Evolutionary conservation across 2,113 vertebrate genomes (phyloP), one percentile per base, ranked within the genome.

Genomic region (Scartelaos histophorus): DNA sequence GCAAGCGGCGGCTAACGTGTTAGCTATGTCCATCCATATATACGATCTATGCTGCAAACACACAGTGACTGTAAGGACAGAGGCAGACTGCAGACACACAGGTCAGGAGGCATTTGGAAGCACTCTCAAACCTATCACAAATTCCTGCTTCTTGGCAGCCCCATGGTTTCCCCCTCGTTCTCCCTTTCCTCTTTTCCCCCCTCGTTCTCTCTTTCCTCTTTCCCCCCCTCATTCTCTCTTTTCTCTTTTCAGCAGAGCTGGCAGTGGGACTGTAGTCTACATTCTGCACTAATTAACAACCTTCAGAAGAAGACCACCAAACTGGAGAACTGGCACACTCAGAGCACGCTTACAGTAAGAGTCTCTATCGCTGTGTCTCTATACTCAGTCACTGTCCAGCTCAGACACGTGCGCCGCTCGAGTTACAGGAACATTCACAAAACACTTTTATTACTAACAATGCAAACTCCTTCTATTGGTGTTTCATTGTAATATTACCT

Each of bases 251-350:
- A 95, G 94, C 92, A 86, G 89, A 67, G 81, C 91, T 96, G 95
- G 95, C 94, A 95, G 91, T 91, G 87, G 90, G 94, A 95, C 93
- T 93, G 90, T 94, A 93, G 93, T 93, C 94, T 91, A 93, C 93
- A 92, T 95, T 96, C 94, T 95, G 92, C 91, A 90, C 94, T 95
- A 95, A 96, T 96, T 96, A 96, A 96, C 92, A 83, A 92, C 92
- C 93, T 93, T 95, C 92, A 90, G 81, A 90, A 81, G 81, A 88
- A 85, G 91, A 92, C 90, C 91, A 93, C 91, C 92, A 91, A 89
- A 91, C 91, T 88, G 89, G 93, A 92, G 91, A 91, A 93, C 94
- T 93, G 93, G 94, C 94, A 95, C 93, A 93, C 94, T 94, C 90
- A 76, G 81, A 82, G 84, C 85, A 83, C 85, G 68, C 88, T 89